A percentile compares a stretch with the other conserved stretches of the same genome.
phyloP scores from a whole-genome alignment of 2,797 vertebrate genomes.

The Tenualosa ilisha region DNA sequence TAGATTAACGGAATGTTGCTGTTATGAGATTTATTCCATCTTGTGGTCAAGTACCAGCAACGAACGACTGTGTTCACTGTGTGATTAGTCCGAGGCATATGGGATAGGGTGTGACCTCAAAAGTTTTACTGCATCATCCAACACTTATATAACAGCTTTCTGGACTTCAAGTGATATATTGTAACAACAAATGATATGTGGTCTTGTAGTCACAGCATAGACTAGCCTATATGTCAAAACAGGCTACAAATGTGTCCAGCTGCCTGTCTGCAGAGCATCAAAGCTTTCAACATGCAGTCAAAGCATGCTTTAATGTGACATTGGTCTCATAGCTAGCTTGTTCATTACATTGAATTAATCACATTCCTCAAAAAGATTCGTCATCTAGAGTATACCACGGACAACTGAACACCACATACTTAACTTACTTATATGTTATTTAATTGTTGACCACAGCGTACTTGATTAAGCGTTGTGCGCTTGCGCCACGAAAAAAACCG shows the following conservation, averaged over 20 bases:
- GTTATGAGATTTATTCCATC: not conserved
- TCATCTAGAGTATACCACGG: not conserved
- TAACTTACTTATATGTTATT: not conserved
- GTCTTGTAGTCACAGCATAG: not conserved
- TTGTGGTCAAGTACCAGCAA: not conserved
- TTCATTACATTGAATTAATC: not conserved
- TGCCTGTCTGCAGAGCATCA: not conserved
- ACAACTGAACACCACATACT: not conserved
- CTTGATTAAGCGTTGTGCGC: slow-evolving; percentile 69
- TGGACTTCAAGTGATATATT: not conserved
- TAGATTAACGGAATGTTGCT: not conserved
- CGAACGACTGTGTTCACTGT: not conserved
- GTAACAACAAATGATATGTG: not conserved
- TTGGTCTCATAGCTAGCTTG: slow-evolving; percentile 13
- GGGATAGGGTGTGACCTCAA: not conserved
- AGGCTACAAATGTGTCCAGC: not conserved
- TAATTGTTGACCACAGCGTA: slow-evolving; percentile 21
- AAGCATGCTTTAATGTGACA: not conserved
- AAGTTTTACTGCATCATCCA: not conserved
- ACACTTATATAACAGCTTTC: not conserved
- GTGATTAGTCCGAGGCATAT: not conserved
- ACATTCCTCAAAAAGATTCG: not conserved
- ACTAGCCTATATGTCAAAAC: too few species aligned
- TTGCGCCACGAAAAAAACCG: slow-evolving; percentile 60
- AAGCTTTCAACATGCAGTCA: not conserved